These are phyloP conservation scores for Drymonia ruficornis DNA, from an alignment of 2,888 invertebrate species.

Conservation along the genomic window DNA sequence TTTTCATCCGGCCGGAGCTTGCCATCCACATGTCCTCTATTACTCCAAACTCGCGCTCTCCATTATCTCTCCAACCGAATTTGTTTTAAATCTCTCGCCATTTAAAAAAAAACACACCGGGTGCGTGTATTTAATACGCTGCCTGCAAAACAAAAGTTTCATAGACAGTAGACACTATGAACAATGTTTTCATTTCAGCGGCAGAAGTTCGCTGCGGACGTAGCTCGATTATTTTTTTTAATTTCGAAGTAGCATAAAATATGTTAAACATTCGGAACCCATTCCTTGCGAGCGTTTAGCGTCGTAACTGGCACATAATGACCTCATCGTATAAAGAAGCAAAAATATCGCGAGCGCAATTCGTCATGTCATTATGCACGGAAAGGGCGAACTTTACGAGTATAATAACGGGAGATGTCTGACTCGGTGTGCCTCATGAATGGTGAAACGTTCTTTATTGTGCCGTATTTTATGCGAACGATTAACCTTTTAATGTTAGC, in stretches of 20 bases:
- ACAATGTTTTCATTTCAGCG: constrained; percentile 48
- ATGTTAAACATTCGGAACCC: constrained; percentile 42
- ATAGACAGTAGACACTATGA: constrained; percentile 38
- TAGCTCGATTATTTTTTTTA: neutral
- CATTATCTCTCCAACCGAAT: constrained; percentile 77
- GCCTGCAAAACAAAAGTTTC: constrained; percentile 48
- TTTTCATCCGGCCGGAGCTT: constrained; percentile 73
- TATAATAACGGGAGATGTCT: constrained; percentile 83
- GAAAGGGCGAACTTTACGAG: constrained; percentile 83
- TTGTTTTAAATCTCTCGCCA: constrained; percentile 72
- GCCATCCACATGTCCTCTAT: constrained; percentile 79
- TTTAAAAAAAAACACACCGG: constrained; percentile 58
- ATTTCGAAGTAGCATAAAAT: neutral
- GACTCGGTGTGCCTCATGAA: constrained; percentile 77
- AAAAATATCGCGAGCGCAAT: constrained; percentile 82
- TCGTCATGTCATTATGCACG: constrained; percentile 84
- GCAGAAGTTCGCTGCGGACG: constrained; percentile 40
- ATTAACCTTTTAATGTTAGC: constrained; percentile 82
- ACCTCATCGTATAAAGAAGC: constrained; percentile 78
- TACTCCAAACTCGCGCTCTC: constrained; percentile 76
- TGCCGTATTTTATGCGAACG: constrained; percentile 81
- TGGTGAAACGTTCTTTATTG: constrained; percentile 80
- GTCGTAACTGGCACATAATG: constrained; percentile 72
- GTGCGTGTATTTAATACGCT: constrained; percentile 51
- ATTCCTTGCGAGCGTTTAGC: constrained; percentile 51